phyloP scores from a whole-genome alignment of 1,140 invertebrate species.

The Tachypleus tridentatus region DNA sequence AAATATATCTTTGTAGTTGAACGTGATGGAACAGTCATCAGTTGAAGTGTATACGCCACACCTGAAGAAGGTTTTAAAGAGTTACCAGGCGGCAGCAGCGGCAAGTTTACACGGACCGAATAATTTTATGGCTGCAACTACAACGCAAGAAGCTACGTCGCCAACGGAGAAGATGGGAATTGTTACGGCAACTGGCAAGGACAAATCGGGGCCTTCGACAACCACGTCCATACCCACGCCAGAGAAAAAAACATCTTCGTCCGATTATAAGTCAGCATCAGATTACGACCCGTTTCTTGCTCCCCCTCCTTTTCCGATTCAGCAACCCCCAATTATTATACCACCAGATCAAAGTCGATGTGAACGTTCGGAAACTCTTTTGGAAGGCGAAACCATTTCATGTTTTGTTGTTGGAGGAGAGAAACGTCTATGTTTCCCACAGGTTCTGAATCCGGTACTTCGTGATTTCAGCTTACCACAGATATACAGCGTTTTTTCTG shows the following conservation, averaged over 20 bases:
- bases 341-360: constrained; percentile 62
- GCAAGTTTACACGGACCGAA: constrained; percentile 81
- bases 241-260: neutral
- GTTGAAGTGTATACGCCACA: constrained; percentile 47
- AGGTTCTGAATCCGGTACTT: constrained; percentile 85
- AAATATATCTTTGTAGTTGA: too few relatives aligned
- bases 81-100: constrained; percentile 78
- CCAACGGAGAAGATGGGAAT: neutral
- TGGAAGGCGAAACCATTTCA: constrained; percentile 83
- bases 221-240: neutral
- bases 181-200: neutral
- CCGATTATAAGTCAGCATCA: neutral
- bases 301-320: constrained; percentile 34
- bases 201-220: neutral
- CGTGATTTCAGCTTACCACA: constrained; percentile 76
- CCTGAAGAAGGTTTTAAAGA: constrained; percentile 84
- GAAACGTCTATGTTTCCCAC: constrained; percentile 83
- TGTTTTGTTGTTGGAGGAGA: constrained; percentile 94
- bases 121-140: constrained; percentile 9
- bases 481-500: constrained; percentile 86
- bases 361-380: constrained; percentile 71
- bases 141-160: neutral
- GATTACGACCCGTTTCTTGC: constrained; percentile 30
- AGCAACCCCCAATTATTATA: constrained; percentile 59
- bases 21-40: too few relatives aligned